phyloP scores from a whole-genome alignment of 2,797 vertebrate species.

The Babyrousa celebensis region DNA sequence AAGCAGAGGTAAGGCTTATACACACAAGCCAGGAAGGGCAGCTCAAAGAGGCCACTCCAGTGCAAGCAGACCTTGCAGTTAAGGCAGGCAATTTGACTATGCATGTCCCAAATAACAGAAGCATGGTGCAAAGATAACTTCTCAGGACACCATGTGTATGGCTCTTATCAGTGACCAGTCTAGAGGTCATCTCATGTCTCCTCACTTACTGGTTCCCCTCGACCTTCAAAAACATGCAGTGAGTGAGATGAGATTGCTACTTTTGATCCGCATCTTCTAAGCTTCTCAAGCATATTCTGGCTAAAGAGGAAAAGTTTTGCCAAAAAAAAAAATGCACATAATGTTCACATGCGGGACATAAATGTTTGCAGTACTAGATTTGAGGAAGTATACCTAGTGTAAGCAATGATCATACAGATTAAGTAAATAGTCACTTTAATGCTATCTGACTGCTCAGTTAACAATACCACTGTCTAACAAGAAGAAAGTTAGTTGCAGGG shows the following conservation, averaged over 20 bases:
- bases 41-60: background rate
- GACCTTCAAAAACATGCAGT: constrained; percentile 5
- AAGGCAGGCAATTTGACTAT: background rate
- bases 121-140: background rate
- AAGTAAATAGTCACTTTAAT: constrained; percentile 39
- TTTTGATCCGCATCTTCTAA: background rate
- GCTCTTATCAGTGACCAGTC: background rate
- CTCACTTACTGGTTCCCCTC: background rate
- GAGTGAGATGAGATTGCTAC: background rate
- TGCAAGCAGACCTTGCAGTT: background rate
- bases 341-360: background rate
- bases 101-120: background rate
- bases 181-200: background rate
- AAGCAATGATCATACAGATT: background rate
- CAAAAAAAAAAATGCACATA: background rate
- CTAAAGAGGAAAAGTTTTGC: constrained; percentile 20
- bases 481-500: background rate
- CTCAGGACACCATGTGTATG: background rate
- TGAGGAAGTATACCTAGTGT: background rate
- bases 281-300: background rate
- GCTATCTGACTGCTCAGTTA: background rate
- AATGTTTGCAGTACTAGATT: background rate
- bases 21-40: background rate
- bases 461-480: background rate
- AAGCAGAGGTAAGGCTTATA: background rate